phyloP scores from a whole-genome alignment of 1,140 invertebrate species.

The Leguminivora glycinivorella region DNA sequence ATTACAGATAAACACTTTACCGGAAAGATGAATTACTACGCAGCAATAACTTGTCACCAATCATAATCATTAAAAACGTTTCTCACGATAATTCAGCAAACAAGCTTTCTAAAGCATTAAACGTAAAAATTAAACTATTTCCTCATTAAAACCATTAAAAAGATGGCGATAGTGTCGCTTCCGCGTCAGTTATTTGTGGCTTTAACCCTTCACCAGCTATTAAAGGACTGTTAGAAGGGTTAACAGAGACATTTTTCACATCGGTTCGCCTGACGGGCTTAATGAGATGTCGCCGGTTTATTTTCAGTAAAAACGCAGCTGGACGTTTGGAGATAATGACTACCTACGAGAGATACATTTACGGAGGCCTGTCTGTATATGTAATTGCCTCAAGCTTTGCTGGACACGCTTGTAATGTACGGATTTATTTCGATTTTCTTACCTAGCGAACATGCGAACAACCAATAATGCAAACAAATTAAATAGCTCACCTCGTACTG shows the following conservation, averaged over 20 bases:
- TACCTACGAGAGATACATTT: neutral
- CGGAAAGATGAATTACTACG: neutral
- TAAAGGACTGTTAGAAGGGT: slow-evolving; percentile 64
- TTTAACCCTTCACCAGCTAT: slow-evolving; percentile 72
- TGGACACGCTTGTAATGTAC: neutral
- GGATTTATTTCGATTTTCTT: too few species aligned
- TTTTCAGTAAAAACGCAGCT: slow-evolving; percentile 52
- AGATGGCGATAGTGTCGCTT: slow-evolving; percentile 60
- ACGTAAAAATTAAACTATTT: slow-evolving; percentile 73
- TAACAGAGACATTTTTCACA: slow-evolving; percentile 77
- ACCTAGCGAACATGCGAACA: too few species aligned
- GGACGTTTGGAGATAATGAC: slow-evolving; percentile 33
- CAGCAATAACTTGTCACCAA: neutral
- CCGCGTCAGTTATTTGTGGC: slow-evolving; percentile 71
- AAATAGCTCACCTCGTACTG: too few species aligned
- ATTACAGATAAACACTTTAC: neutral
- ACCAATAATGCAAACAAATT: too few species aligned
- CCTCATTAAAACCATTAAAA: slow-evolving; percentile 77
- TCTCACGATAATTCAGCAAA: slow-evolving; percentile 68
- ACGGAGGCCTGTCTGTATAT: neutral
- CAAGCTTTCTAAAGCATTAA: slow-evolving; percentile 40
- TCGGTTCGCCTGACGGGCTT: slow-evolving; percentile 61
- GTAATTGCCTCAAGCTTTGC: neutral
- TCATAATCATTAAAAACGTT: slow-evolving; percentile 33
- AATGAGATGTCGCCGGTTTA: slow-evolving; percentile 74